phyloP scores from a whole-genome alignment of 2,797 vertebrate species.

The Holocentrus rufus region DNA sequence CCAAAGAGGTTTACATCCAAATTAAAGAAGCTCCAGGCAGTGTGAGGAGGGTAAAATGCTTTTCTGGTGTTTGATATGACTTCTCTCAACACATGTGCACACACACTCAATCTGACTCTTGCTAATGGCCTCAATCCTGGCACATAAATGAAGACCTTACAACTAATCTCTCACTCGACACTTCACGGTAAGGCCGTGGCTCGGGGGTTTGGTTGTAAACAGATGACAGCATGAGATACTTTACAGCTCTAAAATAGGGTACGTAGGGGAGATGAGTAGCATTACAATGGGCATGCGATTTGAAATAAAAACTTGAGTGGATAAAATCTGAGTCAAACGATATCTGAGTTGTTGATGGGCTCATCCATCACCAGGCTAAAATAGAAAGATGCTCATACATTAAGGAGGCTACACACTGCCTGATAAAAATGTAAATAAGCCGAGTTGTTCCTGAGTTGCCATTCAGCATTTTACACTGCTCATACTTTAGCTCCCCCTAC shows the following conservation, averaged over 20 bases:
- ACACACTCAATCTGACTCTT: no score
- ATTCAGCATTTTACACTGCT: background rate
- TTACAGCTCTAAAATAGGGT: conserved; percentile 27
- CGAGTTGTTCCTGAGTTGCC: background rate
- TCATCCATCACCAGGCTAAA: conserved; percentile 51
- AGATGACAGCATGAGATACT: conserved; percentile 28
- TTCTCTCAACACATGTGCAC: no score
- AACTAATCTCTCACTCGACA: background rate
- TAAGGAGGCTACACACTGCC: background rate
- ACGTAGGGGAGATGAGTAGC: conserved; percentile 17
- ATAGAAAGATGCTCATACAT: conserved; percentile 25
- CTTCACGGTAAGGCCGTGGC: conserved; percentile 7
- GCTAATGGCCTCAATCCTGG: background rate
- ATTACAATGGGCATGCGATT: conserved; percentile 17
- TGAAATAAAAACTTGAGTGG: conserved; percentile 37
- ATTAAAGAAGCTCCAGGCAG: no score
- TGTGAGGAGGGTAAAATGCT: no score
- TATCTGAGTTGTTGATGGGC: conserved; percentile 54
- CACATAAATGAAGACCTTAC: conserved; percentile 7
- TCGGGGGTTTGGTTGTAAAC: conserved; percentile 30
- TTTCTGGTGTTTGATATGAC: no score
- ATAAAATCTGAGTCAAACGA: conserved; percentile 56
- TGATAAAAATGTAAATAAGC: no score
- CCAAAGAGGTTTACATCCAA: no score
- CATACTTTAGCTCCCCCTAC: conserved; percentile 54